Percentiles rank a stretch among this genome's conserved stretches.
These are phyloP conservation scores for Archegozetes longisetosus DNA, from an alignment of 1,140 invertebrate species.

Conservation along the genomic window DNA sequence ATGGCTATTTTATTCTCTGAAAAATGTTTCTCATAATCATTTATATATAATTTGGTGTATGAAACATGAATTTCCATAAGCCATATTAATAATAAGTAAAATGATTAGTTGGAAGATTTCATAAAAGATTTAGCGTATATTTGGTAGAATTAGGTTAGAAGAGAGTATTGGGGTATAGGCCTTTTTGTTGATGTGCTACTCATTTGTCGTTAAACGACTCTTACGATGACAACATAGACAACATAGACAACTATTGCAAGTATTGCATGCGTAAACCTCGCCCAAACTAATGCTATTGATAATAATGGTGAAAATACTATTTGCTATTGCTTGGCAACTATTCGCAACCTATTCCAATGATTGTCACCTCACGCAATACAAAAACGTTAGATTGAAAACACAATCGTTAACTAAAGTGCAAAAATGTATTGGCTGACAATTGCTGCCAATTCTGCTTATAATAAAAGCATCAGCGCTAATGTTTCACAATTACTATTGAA, in stretches of 20 bases:
- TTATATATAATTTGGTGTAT: no score
- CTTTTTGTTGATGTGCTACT: background rate
- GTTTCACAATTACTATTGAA: no score
- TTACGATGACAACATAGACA: background rate
- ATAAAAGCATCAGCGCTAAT: no score
- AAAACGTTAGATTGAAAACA: background rate
- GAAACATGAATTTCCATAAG: no score
- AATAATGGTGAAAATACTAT: no score
- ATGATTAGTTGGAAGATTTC: no score
- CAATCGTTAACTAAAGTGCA: background rate
- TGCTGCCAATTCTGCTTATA: background rate
- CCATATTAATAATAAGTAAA: no score
- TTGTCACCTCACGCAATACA: background rate
- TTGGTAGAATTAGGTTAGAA: no score
- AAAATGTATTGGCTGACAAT: background rate
- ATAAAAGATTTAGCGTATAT: no score
- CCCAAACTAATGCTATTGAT: background rate
- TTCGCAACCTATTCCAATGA: background rate
- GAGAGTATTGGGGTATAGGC: background rate
- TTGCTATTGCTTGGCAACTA: background rate
- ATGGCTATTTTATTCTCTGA: no score
- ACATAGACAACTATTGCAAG: background rate
- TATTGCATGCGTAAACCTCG: background rate
- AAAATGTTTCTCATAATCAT: no score
- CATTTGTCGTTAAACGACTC: background rate